Evolutionary conservation across 2,113 vertebrate species (phyloP), one percentile per base, ranked within the genome.

Genomic region (Sardina pilchardus): DNA sequence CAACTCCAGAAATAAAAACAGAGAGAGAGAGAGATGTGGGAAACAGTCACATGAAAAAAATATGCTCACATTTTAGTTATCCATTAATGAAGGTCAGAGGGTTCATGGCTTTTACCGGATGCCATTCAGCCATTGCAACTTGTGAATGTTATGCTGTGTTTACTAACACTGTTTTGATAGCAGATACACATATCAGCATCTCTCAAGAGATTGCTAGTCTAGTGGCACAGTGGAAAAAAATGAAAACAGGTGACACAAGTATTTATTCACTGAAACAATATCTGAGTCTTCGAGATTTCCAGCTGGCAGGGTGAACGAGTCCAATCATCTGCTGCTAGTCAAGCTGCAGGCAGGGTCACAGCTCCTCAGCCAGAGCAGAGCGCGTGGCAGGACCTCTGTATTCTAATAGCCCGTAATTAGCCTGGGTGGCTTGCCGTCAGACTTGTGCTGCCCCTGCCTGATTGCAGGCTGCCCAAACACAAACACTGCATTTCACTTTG

Each of bases 331-430:
- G 30, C 30, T 14, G 9, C 67, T 5, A 34, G 26, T 17, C 67
- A 17, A 75, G 1, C 67, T 71, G 2, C 14, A 75, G 7, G 67
- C 67, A 4, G 67, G 30, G 30, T 30, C 67, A 36, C 30, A 75
- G 67, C 67, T 75, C 34, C 67, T 36, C 16, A 75, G 67, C 4
- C 26, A 75, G 3, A 14, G 34, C 67, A 75, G 67, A 71, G 26
- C 4, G 39, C 39, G 39, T 39, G 39, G 39, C 39, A 39, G 39
- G 39, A 39, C 34, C 45, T 45, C 44, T 92, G 88, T 88, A 91
- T 96, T 95, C 94, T 96, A 96, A 97, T 96, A 95, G 91, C 92
- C 94, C 85, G 90, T 92, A 96, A 96, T 97, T 96, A 97, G 94
- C 96, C 91, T 94, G 94, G 93, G 92, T 94, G 93, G 93, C 93